phyloP scores from a whole-genome alignment of 2,888 invertebrate genomes.

The Xestia xanthographa region DNA sequence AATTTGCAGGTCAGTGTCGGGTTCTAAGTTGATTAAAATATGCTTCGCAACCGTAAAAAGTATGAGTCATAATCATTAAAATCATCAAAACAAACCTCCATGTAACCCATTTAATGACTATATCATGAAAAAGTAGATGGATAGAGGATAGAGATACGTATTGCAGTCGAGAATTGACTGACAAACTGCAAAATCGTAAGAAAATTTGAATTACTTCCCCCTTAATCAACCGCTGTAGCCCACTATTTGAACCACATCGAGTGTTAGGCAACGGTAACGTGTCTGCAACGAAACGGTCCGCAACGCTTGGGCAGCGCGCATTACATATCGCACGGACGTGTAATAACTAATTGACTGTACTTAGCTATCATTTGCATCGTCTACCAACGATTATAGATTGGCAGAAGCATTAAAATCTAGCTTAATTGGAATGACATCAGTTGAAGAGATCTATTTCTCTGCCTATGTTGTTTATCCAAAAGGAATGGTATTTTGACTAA shows the following conservation, averaged over 20 bases:
- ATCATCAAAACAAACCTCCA: no score
- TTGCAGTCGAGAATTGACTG: no score
- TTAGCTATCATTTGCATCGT: conserved; percentile 47
- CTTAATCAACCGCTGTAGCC: conserved; percentile 10
- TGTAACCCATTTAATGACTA: no score
- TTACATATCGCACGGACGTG: conserved; percentile 63
- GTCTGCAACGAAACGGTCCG: conserved; percentile 74
- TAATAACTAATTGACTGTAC: conserved; percentile 58
- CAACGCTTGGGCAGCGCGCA: conserved; percentile 75
- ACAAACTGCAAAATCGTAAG: no score
- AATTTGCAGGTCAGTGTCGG: no score
- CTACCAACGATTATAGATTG: not conserved
- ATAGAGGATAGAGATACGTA: no score
- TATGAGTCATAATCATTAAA: no score
- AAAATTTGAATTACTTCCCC: no score
- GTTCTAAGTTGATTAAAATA: no score
- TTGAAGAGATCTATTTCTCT: not conserved
- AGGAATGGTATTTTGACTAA: not conserved
- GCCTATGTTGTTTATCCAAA: not conserved
- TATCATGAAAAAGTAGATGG: no score
- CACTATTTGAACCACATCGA: conserved; percentile 24
- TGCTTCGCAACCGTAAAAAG: no score
- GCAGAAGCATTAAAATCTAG: not conserved
- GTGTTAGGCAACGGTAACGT: conserved; percentile 77
- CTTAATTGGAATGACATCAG: not conserved